Conservation (phyloP, 2,113 vertebrate species). For the Caranx ignobilis region DNA sequence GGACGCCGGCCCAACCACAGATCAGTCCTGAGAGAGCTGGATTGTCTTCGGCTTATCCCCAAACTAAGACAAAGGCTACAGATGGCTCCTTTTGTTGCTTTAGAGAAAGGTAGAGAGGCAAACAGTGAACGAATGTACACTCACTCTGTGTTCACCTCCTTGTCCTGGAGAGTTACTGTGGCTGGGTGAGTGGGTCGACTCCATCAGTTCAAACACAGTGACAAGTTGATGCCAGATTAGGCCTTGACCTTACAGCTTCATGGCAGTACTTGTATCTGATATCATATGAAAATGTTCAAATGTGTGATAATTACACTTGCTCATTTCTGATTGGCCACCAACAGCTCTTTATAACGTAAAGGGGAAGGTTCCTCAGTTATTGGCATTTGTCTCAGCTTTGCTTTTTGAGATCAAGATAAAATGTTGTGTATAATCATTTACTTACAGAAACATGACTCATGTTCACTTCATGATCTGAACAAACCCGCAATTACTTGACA, state of each 20-base stretch:
- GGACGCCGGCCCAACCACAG: conserved; percentile 45
- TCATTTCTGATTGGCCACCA: not conserved
- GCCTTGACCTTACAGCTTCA: not conserved
- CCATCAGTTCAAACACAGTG: conserved; percentile 23
- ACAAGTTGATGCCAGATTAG: not conserved
- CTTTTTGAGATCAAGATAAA: too few species aligned
- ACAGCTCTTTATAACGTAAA: too few species aligned
- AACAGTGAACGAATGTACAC: conserved; percentile 21
- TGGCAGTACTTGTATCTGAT: not conserved
- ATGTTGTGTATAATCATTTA: not conserved
- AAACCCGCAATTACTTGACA: too few species aligned
- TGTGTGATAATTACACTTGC: not conserved
- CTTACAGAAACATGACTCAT: not conserved
- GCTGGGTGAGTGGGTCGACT: conserved; percentile 21
- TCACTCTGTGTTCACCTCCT: conserved; percentile 21
- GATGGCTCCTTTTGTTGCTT: conserved; percentile 71
- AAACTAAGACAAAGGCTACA: conserved; percentile 71
- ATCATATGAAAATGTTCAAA: not conserved
- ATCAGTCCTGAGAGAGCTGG: conserved; percentile 67
- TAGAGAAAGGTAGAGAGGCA: conserved; percentile 49
- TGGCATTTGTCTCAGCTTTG: not conserved
- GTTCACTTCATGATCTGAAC: too few species aligned
- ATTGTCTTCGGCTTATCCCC: conserved; percentile 71
- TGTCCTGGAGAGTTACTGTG: conserved; percentile 6
- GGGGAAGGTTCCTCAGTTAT: too few species aligned